Evolutionary conservation across 2,113 vertebrate species (phyloP).

Genomic region (Dissostichus mawsoni): DNA sequence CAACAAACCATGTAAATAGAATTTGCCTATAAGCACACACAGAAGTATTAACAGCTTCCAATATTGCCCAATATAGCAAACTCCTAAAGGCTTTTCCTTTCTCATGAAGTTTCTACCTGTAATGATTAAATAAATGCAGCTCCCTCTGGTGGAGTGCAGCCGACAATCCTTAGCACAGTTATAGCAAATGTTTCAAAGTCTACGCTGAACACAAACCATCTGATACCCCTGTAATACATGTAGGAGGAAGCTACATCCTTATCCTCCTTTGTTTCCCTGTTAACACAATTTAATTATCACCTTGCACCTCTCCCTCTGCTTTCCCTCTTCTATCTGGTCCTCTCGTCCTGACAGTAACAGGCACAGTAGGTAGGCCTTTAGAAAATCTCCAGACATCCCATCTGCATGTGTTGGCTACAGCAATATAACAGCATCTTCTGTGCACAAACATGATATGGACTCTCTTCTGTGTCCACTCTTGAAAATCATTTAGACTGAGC

Average conservation of each 20-base stretch:
- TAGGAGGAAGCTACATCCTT: neutral
- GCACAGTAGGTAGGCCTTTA: neutral
- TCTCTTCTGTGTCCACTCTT: constrained; percentile 36
- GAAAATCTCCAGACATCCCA: constrained; percentile 5
- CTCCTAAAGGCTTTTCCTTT: neutral
- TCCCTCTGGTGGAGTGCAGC: constrained; percentile 62
- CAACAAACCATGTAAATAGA: neutral
- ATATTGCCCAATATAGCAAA: neutral
- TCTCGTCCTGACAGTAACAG: constrained; percentile 5
- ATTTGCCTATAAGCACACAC: neutral
- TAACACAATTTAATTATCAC: constrained; percentile 10
- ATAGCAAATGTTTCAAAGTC: constrained; percentile 15
- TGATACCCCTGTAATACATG: neutral
- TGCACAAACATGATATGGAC: constrained; percentile 14
- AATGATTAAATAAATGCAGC: constrained; percentile 38
- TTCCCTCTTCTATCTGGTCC: neutral
- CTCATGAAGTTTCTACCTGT: constrained; percentile 18
- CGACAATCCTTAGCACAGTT: constrained; percentile 5
- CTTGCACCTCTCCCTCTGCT: neutral
- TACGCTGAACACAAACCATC: constrained; percentile 8
- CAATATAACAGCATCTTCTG: constrained; percentile 31
- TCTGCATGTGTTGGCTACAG: constrained; percentile 29
- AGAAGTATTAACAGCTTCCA: neutral
- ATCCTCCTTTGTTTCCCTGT: neutral
- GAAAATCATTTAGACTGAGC: constrained; percentile 53